These are phyloP conservation scores for Melanocharis versteri DNA, from an alignment of 2,113 vertebrate species.

Conservation along the genomic window DNA sequence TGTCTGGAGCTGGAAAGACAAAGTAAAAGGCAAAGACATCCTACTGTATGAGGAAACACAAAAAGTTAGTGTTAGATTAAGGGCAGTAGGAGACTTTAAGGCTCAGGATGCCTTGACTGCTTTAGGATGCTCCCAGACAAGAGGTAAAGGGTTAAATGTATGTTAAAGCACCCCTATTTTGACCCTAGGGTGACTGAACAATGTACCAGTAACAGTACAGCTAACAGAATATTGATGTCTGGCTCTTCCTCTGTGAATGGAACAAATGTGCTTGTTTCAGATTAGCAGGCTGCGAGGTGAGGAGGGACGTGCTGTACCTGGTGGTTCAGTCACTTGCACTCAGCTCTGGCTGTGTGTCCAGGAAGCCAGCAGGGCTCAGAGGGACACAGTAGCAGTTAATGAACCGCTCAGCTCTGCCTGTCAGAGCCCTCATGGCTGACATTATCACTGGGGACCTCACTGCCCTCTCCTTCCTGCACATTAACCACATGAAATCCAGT, in stretches of 20 bases:
- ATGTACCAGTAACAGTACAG: not conserved
- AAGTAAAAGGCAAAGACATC: not conserved
- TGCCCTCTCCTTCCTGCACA: not conserved
- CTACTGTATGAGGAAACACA: not conserved
- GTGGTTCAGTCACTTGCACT: not conserved
- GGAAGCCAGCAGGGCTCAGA: not conserved
- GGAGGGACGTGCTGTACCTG: not conserved
- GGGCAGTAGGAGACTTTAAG: not conserved
- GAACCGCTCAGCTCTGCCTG: not conserved
- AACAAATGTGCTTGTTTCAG: not conserved
- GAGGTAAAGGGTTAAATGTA: not conserved
- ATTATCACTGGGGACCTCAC: not conserved
- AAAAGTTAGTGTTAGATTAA: not conserved
- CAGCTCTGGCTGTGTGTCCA: not conserved
- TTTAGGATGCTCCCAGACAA: not conserved
- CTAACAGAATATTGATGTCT: not conserved
- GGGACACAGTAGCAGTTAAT: not conserved
- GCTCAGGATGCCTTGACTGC: not conserved
- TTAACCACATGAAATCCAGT: not conserved
- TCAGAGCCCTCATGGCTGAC: not conserved
- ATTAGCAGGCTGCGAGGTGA: not conserved
- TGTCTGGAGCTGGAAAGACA: not conserved
- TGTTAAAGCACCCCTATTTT: not conserved
- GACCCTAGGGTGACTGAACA: not conserved
- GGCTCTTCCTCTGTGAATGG: not conserved